Base-by-base conservation (phyloP, 2,888 invertebrate species). In the Molorchus minor region DNA sequence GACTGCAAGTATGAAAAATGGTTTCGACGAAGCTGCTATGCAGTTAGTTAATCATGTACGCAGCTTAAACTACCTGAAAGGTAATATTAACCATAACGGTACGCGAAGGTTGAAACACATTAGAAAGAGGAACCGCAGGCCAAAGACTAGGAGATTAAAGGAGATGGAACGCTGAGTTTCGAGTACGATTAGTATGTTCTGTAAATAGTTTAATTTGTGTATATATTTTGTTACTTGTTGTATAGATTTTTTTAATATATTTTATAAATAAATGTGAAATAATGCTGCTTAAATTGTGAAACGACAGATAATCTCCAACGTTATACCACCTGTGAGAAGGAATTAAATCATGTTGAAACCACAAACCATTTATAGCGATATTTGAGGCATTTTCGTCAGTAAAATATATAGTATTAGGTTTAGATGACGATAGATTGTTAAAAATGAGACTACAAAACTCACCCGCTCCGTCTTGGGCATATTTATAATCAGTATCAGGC, bases 401-500 rank as follows among this genome's bases (percentile, higher is more conserved):
- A n/a, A n/a, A n/a, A n/a, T n/a, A n/a, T n/a, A n/a, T n/a, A n/a
- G n/a, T n/a, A n/a, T n/a, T n/a, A n/a, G n/a, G n/a, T n/a, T n/a
- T n/a, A n/a, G n/a, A n/a, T n/a, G n/a, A 40, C 3, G 1, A 40
- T 17, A 16, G 2, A 19, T 4, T 17, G 19, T 19, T 13, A 3
- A 15, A 30, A 30, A 36, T 16, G 20, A 19, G 20, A 17, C 15
- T n/a, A 4, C 8, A 51, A 57, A 66, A 82, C 88, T 85, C 81
- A 93, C 96, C 93, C 76, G 94, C 92, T 61, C 93, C 93, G 78
- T 96, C 95, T 76, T 90, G 88, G 3, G 92, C 88, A 77, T 95
- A 98, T 80, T 97, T 98, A 81, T 93, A 97, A 70, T 90, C 88
- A 0, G 94, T 92, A 71, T 91, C 90, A 0, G 97, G 92, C 77